Base-by-base conservation (phyloP, 1,140 invertebrate species). In the Drosophila nasuta region DNA sequence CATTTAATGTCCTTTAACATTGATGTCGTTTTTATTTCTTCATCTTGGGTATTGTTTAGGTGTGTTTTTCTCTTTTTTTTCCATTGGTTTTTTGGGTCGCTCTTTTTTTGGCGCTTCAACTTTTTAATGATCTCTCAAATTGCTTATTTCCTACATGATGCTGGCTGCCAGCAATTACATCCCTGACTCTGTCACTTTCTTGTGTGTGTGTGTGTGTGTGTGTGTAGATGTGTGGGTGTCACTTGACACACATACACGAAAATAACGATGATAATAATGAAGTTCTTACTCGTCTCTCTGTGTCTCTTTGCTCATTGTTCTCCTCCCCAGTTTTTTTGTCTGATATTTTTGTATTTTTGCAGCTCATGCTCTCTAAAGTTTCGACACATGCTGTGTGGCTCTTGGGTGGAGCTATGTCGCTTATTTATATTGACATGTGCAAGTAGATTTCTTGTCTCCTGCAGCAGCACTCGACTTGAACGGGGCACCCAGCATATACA, bases 81-180 rank as follows among this genome's bases (percentile, higher is more conserved):
- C 28, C 45, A 17, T 65, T 63, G 5, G 20, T 33, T 20, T 52
- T 64, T 35, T 35, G 15, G 59, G 43, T 49, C 6, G 69, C 30
- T 75, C 71, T 85, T 74, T 85, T 86, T 79, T 75, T 82, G 65
- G 59, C 79, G 83, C 77, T 88, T 89, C 71, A 88, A 88, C 85
- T 89, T 89, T 89, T 89, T 89, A 89, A 89, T 89, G 85, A 89
- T 89, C 85, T 89, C 85, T 83, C 85, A 89, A 89, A 89, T 89
- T 89, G 85, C 85, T 89, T 89, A 89, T 89, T 89, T 89, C 85
- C 85, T 90, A 89, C 85, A 89, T 78, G 62, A 79, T 79, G 81
- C 81, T 83, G 81, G 58, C 74, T 78, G 77, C 46, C 77, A 81
- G 77, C 81, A 88, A 88, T 89, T 89, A 88, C 82, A 77, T 76